Percentiles rank a stretch among this genome's conserved stretches.
These are phyloP conservation scores for Cercopithecus hamlyni DNA, from an alignment of 2,797 vertebrate species.

Conservation along the genomic window DNA sequence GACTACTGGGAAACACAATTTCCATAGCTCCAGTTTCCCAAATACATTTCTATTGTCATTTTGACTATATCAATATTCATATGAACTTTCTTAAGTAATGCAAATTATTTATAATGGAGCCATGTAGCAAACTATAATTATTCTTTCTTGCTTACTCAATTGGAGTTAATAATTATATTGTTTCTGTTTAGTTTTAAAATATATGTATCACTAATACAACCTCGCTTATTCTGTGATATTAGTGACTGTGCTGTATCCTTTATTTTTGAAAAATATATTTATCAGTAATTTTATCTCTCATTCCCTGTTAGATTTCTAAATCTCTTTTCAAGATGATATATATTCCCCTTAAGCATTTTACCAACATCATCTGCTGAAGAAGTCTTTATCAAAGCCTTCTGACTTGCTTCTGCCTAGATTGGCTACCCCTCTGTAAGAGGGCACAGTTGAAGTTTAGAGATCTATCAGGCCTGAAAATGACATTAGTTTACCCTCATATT, in stretches of 20 bases:
- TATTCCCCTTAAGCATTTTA: background rate
- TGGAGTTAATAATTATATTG: background rate
- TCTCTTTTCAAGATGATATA: background rate
- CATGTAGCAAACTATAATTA: background rate
- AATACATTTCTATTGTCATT: background rate
- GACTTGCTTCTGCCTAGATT: background rate
- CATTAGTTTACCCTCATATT: background rate
- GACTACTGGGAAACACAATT: background rate
- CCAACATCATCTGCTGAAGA: background rate
- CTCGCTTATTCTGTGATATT: background rate
- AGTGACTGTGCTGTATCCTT: background rate
- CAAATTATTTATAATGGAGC: background rate
- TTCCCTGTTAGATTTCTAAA: background rate
- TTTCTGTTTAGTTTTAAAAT: background rate
- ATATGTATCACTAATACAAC: background rate
- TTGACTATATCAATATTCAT: background rate
- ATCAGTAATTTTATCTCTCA: background rate
- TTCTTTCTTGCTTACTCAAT: background rate
- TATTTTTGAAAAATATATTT: background rate
- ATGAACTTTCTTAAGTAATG: background rate
- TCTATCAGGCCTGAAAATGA: background rate
- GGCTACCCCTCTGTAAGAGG: background rate
- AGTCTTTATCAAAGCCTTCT: background rate
- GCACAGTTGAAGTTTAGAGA: background rate
- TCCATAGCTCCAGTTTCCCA: background rate